Percentiles rank a stretch among this genome's conserved stretches.
Evolutionary conservation across 2,888 invertebrate species (phyloP).

Genomic region (Luffia ferchaultella): DNA sequence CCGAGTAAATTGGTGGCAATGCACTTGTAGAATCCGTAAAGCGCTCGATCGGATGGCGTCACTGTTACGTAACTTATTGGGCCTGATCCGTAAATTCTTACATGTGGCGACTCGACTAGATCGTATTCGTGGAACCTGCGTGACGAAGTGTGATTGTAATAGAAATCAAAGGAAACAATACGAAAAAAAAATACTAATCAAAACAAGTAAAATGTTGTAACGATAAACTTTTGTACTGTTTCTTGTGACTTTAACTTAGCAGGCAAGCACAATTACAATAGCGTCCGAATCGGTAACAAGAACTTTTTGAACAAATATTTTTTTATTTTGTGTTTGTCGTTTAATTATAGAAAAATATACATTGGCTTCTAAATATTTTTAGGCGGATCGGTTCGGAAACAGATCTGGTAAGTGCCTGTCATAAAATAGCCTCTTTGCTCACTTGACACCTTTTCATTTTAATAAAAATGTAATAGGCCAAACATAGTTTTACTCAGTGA

Average conservation of each 20-base stretch:
- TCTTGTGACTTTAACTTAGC: too few relatives aligned
- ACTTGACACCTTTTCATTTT: too few relatives aligned
- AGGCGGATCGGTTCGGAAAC: too few relatives aligned
- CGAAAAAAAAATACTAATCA: background rate
- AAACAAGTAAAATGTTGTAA: background rate
- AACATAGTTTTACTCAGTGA: too few relatives aligned
- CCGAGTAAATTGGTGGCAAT: conserved; percentile 82
- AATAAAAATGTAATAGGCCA: too few relatives aligned
- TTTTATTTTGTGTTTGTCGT: background rate
- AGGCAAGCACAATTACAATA: too few relatives aligned
- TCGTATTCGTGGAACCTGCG: conserved; percentile 61
- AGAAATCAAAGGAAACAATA: too few relatives aligned
- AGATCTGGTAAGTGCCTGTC: too few relatives aligned
- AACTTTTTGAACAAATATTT: background rate
- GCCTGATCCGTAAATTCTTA: conserved; percentile 71
- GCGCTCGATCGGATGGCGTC: conserved; percentile 69
- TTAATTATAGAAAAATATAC: too few relatives aligned
- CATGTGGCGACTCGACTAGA: conserved; percentile 62
- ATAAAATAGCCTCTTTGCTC: too few relatives aligned
- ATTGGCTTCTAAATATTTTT: too few relatives aligned
- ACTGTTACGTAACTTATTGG: conserved; percentile 78
- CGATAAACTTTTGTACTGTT: conserved; percentile 13
- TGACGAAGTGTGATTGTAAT: too few relatives aligned
- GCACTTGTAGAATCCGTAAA: conserved; percentile 82
- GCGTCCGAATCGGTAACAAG: background rate